Base-by-base conservation (phyloP, 2,797 vertebrate species). In the Neostethus bicornis region DNA sequence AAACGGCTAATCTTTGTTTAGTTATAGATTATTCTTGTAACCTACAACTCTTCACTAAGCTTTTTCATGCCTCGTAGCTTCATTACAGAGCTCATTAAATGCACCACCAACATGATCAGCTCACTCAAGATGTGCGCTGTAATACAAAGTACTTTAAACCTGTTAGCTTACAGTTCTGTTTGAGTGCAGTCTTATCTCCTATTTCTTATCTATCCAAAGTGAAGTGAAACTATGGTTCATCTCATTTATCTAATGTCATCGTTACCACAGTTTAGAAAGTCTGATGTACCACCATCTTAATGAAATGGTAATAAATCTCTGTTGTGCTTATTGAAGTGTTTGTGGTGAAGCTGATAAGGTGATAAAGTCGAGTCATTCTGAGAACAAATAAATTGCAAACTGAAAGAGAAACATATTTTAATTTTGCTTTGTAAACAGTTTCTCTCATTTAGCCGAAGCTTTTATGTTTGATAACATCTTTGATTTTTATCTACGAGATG, bases 141-240 rank as follows among this genome's bases (percentile, higher is more conserved):
- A 87, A 78, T 64, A n/a, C n/a, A n/a, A n/a, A n/a, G n/a, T n/a
- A 52, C 59, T 62, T 71, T 88, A 87, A 90, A 85, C 85, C 68
- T 44, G 73, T 91, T 90, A 87, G 49, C 71, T 76, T 56, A 79
- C 89, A 86, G 38, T 23, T 62, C 20, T 0, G 14, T 71, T 63
- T 56, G 43, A 42, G 13, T 20, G 13, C 7, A 59, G n/a, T 43
- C 7, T 38, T 16, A 51, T 23, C 7, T 34, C 32, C 64, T 13
- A 62, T 2, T 14, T 38, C 14, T 0, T n/a, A 23, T n/a, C 23
- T 28, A 28, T 7, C 12, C 29, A 9, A n/a, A 20, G 19, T 70
- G 43, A 25, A 41, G 61, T 47, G 21, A 1, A 50, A 55, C 37
- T n/a, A n/a, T n/a, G n/a, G n/a, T n/a, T n/a, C n/a, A n/a, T n/a